Conservation (phyloP, 2,888 invertebrate genomes). For the Aspidiotus rigidus region DNA sequence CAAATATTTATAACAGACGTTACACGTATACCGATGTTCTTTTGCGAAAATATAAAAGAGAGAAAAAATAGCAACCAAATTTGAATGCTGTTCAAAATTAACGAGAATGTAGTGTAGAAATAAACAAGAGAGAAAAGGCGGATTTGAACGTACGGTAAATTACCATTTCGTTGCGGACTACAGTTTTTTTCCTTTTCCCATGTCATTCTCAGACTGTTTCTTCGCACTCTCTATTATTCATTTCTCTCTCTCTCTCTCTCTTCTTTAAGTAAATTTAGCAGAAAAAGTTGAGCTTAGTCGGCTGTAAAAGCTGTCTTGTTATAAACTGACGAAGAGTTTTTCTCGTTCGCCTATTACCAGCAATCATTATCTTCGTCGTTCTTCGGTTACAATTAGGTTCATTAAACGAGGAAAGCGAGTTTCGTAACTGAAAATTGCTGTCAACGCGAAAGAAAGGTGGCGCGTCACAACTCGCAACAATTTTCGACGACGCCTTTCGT, state of each 20-base stretch:
- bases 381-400: conserved; percentile 19
- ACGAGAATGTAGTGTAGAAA: not conserved
- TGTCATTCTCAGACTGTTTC: too few relatives aligned
- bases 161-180: too few relatives aligned
- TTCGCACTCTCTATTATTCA: too few relatives aligned
- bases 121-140: not conserved
- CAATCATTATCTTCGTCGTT: conserved; percentile 21
- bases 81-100: not conserved
- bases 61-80: not conserved
- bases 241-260: not conserved
- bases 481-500: not conserved
- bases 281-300: conserved; percentile 8
- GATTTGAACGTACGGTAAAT: not conserved
- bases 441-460: not conserved
- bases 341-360: conserved; percentile 5
- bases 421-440: not conserved
- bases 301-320: conserved; percentile 22
- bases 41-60: not conserved
- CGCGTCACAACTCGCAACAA: not conserved
- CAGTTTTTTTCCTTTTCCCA: too few relatives aligned
- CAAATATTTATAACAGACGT: not conserved
- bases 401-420: conserved; percentile 5
- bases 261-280: not conserved
- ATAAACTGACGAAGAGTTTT: conserved; percentile 12
- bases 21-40: not conserved